Base-by-base conservation (phyloP, 2,888 invertebrate genomes). In the Temnothorax unifasciatus region DNA sequence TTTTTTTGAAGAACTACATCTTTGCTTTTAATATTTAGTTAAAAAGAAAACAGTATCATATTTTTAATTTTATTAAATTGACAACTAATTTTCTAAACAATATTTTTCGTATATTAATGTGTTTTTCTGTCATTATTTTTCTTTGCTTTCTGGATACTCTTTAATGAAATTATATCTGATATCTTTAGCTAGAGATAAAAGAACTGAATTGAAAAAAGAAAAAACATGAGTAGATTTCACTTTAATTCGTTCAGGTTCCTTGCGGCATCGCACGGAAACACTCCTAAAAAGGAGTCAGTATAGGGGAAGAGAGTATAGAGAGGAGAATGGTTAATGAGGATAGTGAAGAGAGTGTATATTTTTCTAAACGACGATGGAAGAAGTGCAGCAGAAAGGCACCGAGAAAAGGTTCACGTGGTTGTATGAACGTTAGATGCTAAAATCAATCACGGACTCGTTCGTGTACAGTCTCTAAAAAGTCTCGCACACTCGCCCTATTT, bases 321-420 rank as follows among this genome's bases (percentile, higher is more conserved):
- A 34, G 52, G 57, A 59, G 13, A 59, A 34, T 66, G 44, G 25
- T 47, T 38, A 63, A 63, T 61, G 63, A 54, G n/a, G 47, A 47
- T 47, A 76, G 52, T 29, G 41, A 82, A 83, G 61, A 71, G 18
- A 82, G 73, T 71, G 71, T 81, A 81, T 64, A 75, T 76, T 64
- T 57, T 66, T 84, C 83, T 68, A 82, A 84, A 83, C 83, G 71
- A 86, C 50, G 85, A 87, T 88, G 88, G 88, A 89, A 90, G 87
- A 90, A 90, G 89, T 89, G 87, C 88, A 90, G 89, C 90, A 88
- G 91, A 92, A 93, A 93, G 92, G 92, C 92, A 93, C 92, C 92
- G 89, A 93, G 86, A 90, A 90, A 89, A 90, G 90, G 87, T 90
- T 88, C 71, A 75, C 86, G 87, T 91, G 85, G 85, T 77, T 85